Conservation (phyloP, 2,113 vertebrate species). For the Uria lomvia region DNA sequence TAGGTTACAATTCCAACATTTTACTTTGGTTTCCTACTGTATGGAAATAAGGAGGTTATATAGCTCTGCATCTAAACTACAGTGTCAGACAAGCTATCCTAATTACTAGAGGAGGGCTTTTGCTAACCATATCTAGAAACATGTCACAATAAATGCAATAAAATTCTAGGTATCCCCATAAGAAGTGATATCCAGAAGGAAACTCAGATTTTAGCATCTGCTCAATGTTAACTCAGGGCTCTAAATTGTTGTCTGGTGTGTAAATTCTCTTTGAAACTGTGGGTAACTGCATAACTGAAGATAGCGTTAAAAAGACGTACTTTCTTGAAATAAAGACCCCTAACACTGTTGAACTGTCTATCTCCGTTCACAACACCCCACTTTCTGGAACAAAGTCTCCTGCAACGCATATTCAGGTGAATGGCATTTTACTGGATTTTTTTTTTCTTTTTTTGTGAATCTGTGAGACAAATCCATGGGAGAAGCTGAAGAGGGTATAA, state of each 20-base stretch:
- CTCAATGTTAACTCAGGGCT: neutral
- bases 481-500: neutral
- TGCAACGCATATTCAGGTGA: neutral
- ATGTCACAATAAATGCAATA: neutral
- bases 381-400: neutral
- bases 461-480: neutral
- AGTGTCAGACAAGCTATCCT: neutral
- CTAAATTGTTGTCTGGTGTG: neutral
- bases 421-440: neutral
- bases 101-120: neutral
- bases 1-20: constrained; percentile 48
- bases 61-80: neutral
- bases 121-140: neutral
- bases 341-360: neutral
- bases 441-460: neutral
- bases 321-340: neutral
- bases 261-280: neutral
- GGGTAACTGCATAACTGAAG: neutral
- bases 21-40: constrained; percentile 34
- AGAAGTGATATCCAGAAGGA: neutral
- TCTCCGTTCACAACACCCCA: neutral
- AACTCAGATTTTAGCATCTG: neutral
- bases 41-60: neutral
- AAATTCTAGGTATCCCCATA: neutral
- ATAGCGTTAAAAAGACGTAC: neutral